Base-by-base conservation (phyloP, 2,888 invertebrate genomes). In the Ormia ochracea region DNA sequence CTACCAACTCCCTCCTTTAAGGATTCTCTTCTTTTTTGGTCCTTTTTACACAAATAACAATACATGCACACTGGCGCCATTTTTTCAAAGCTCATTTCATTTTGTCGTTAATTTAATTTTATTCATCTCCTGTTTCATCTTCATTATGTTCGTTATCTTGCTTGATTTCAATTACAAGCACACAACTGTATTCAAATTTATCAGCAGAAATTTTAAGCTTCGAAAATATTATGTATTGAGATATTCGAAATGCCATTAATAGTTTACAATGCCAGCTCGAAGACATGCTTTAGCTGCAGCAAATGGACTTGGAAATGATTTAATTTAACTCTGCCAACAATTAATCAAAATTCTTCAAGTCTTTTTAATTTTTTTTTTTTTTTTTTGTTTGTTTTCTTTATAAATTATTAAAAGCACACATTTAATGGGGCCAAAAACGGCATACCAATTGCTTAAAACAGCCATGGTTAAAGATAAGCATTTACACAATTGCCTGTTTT, bases 61-160 rank as follows among this genome's bases (percentile, higher is more conserved):
- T 58, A 65, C 70, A 58, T 68, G 58, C 41, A 56, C 70, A 75
- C 76, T 76, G 76, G 76, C 80, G 80, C 80, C 80, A 80, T 80
- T 80, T 80, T 80, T n/a, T n/a, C 72, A 80, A 80, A 80, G 76
- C 76, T 80, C 80, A 80, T 80, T 80, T 80, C 75, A 72, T 80
- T 80, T 66, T 72, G 80, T 76, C 80, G 80, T 80, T 80, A 76
- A 80, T 80, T 80, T 80, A 72, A 80, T 76, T 80, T 80, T 72
- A 70, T 56, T 72, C 74, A 74, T 65, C 70, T 69, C 41, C 70
- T 72, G 52, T 58, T 78, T 68, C 58, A 33, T 65, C 43, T 43
- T 66, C 31, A 48, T 77, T 58, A 68, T 56, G 48, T 38, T 36
- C 48, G 21, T 36, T 72, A 36, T 66, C 72, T 61, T 63, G 31